Evolutionary conservation across 2,888 invertebrate genomes (phyloP).

Genomic region (Cryptus viduatorius): DNA sequence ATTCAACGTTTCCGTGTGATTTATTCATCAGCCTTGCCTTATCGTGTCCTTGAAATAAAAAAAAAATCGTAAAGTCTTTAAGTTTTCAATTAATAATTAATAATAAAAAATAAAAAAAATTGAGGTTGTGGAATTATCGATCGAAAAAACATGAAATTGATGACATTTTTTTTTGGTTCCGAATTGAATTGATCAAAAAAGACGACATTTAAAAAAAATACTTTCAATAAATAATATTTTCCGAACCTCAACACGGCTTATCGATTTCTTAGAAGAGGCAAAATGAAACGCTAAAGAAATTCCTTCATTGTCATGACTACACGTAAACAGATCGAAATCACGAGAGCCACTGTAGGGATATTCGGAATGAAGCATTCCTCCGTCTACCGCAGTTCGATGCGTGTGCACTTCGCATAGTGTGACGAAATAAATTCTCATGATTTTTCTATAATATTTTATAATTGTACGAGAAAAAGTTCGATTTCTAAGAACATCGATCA

Average conservation of each 20-base stretch:
- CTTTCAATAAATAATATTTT: neutral
- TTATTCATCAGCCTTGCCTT: neutral
- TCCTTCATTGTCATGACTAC: slow-evolving; percentile 68
- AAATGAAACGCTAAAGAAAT: slow-evolving; percentile 37
- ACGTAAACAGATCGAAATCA: slow-evolving; percentile 64
- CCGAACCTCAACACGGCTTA: neutral
- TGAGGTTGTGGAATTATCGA: no score
- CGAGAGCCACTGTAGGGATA: neutral
- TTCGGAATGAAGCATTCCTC: neutral
- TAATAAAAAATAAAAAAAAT: no score
- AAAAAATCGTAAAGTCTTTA: neutral
- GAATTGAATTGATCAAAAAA: no score
- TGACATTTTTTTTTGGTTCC: no score
- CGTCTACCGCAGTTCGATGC: neutral
- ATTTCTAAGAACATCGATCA: neutral
- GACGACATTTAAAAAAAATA: neutral
- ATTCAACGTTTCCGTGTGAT: slow-evolving; percentile 73
- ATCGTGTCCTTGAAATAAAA: slow-evolving; percentile 4
- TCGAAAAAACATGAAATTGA: no score
- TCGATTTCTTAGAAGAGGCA: slow-evolving; percentile 43
- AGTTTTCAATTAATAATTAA: no score
- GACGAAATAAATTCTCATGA: neutral
- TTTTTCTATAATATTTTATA: neutral
- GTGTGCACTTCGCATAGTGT: neutral
- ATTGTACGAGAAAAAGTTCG: neutral